Conservation (phyloP, 2,797 vertebrate genomes). For the Macrochelys suwanniensis region DNA sequence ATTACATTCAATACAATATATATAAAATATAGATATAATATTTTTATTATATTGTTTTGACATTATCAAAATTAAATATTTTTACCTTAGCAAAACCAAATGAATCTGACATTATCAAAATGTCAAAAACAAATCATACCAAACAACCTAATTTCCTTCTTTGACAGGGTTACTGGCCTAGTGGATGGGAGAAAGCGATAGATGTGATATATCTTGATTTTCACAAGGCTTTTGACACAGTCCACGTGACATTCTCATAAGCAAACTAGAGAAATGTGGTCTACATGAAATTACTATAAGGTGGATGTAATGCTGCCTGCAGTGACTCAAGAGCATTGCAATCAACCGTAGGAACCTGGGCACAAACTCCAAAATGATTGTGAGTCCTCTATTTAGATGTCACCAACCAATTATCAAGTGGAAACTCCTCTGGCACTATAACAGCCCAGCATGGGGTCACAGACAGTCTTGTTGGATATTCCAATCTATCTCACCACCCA, state of each 20-base stretch:
- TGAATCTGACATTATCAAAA: slow-evolving; percentile 24
- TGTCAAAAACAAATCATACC: neutral
- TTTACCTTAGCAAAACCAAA: neutral
- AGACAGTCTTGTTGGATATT: neutral
- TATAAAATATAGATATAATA: neutral
- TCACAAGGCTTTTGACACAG: neutral
- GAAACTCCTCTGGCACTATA: neutral
- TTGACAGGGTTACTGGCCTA: neutral
- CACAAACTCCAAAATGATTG: neutral
- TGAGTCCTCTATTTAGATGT: neutral
- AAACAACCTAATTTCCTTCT: neutral
- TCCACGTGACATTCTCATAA: neutral
- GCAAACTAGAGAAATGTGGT: neutral
- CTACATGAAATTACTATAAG: neutral
- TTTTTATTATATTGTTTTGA: neutral
- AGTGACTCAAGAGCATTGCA: neutral
- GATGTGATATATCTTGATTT: neutral
- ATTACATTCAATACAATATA: neutral
- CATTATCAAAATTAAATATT: neutral
- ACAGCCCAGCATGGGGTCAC: neutral
- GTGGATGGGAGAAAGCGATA: neutral
- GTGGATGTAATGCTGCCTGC: neutral
- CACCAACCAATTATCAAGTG: neutral
- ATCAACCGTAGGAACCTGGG: neutral
- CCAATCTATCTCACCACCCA: neutral